Base-by-base conservation (phyloP, 2,113 vertebrate genomes). In the Furnarius figulus region DNA sequence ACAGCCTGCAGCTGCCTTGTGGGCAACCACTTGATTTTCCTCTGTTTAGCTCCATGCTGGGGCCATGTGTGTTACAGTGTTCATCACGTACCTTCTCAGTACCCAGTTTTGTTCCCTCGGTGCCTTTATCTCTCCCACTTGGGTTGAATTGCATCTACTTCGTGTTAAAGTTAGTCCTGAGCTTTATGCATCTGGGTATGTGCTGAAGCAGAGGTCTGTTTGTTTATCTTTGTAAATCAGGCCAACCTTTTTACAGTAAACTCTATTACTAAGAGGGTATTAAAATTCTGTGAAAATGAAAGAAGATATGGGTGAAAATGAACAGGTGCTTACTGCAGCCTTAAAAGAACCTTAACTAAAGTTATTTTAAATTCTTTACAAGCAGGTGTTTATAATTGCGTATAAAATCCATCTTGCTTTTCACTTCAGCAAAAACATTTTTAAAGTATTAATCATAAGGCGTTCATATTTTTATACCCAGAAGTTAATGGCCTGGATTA, bases 351-450 rank as follows among this genome's bases (percentile, higher is more conserved):
- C 21, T 66, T 78, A 56, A 37, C 22, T 87, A 9, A 87, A 88
- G 55, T 80, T 80, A 14, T 46, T 90, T 87, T 68, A 76, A 95
- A 33, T 93, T 94, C 50, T 86, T 92, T 84, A 86, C 85, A 65
- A 65, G 91, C 87, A 92, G 85, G 75, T 89, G 83, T 83, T 90
- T 87, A 33, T 77, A 85, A 94, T 91, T 89, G 78, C 35, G 31
- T 87, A 1, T 73, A 83, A 85, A 88, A 90, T 8, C 9, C 39
- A 50, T 83, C 50, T 77, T 90, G 79, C n/a, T 70, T 95, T 87
- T 96, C 55, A 84, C 72, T 94, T 90, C 35, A 71, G 47, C 75
- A 92, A 68, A 88, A 72, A 83, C 22, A 33, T 86, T 80, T 89
- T 87, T 63, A 8, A 93, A 61, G 22, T 56, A 65, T 89, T 91